Evolutionary conservation across 1,140 invertebrate species (phyloP).

Genomic region (Macrobrachium nipponense): DNA sequence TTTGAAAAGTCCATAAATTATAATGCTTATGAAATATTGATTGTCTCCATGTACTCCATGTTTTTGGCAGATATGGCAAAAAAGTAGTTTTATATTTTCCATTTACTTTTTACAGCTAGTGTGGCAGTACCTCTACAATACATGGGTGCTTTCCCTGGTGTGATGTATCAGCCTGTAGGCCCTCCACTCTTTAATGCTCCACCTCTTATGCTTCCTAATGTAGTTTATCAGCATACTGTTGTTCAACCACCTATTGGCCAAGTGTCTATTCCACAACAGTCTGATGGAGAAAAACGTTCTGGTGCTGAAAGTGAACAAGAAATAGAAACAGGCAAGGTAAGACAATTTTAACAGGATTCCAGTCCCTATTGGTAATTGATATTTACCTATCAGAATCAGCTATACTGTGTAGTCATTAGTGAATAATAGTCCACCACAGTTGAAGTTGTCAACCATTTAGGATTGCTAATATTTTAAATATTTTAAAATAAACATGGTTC

Average conservation of each 20-base stretch:
- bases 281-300: conserved; percentile 45
- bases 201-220: conserved; percentile 70
- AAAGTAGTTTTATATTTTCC: neutral
- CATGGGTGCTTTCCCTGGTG: conserved; percentile 68
- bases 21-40: no score
- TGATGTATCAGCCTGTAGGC: conserved; percentile 71
- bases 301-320: conserved; percentile 52
- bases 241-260: conserved; percentile 38
- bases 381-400: neutral
- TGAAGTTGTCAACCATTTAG: no score
- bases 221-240: conserved; percentile 66
- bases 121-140: conserved; percentile 70
- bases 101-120: conserved; percentile 4
- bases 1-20: no score
- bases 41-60: no score
- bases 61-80: neutral
- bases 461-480: no score
- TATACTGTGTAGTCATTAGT: no score
- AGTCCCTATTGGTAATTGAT: neutral
- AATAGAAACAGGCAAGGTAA: conserved; percentile 18
- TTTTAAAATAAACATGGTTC: neutral
- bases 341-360: neutral
- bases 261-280: conserved; percentile 11
- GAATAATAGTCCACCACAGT: no score
- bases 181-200: conserved; percentile 68